phyloP scores from a whole-genome alignment of 2,888 invertebrate species.

The Rhamphomyia laevipes region DNA sequence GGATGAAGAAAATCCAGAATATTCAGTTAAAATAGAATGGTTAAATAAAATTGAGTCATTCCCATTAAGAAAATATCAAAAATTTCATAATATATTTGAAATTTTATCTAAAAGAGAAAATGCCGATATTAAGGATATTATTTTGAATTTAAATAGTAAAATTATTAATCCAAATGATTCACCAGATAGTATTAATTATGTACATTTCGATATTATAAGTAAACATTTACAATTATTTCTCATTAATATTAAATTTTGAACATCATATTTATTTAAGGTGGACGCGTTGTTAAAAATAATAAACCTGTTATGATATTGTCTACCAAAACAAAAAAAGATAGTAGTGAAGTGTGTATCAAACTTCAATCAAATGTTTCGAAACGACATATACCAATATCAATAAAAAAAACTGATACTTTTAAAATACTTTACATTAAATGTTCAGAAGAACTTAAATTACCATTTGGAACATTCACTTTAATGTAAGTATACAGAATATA shows the following conservation, averaged over 20 bases:
- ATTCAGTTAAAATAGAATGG: slow-evolving; percentile 18
- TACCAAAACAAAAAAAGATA: slow-evolving; percentile 5
- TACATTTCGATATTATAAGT: slow-evolving; percentile 27
- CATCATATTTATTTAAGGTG: not conserved
- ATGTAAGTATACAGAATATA: slow-evolving; percentile 9
- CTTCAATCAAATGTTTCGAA: slow-evolving; percentile 28
- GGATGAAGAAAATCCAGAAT: not conserved
- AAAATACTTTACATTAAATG: slow-evolving; percentile 28
- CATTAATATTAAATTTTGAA: too few relatives aligned
- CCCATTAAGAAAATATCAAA: slow-evolving; percentile 26
- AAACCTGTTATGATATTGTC: too few relatives aligned
- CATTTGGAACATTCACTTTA: slow-evolving; percentile 14
- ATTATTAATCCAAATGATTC: slow-evolving; percentile 24
- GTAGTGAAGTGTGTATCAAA: slow-evolving; percentile 25
- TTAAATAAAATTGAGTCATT: slow-evolving; percentile 24
- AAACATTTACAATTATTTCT: slow-evolving; percentile 8
- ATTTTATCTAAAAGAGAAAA: slow-evolving; percentile 25
- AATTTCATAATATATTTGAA: slow-evolving; percentile 25
- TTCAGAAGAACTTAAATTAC: slow-evolving; percentile 26
- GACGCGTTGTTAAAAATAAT: not conserved
- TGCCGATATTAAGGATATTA: slow-evolving; percentile 18
- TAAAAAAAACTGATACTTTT: slow-evolving; percentile 24
- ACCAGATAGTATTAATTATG: slow-evolving; percentile 25
- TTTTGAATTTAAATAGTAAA: slow-evolving; percentile 23
- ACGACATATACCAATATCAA: slow-evolving; percentile 21